Conservation (phyloP, 2,888 invertebrate genomes). For the Caenorhabditis parvicauda region DNA sequence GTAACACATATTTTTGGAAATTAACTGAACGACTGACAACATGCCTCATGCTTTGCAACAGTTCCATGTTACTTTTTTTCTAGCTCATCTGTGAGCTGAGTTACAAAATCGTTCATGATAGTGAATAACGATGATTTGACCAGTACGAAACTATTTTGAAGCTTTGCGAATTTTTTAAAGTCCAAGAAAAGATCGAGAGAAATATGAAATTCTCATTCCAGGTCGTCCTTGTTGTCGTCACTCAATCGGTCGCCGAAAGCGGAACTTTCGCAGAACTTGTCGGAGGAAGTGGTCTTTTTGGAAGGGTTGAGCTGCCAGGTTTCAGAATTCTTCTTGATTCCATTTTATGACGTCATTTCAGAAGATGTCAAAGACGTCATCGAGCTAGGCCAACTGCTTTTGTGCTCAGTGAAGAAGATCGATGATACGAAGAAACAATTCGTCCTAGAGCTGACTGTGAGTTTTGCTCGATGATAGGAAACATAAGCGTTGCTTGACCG, state of each 20-base stretch:
- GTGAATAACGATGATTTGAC: too few species aligned
- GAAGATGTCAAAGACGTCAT: conserved; percentile 6
- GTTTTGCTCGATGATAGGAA: too few species aligned
- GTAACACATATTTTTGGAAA: too few species aligned
- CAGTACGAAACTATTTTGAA: too few species aligned
- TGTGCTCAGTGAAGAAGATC: conserved; percentile 12
- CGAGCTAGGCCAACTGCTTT: conserved; percentile 18
- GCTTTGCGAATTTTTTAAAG: too few species aligned
- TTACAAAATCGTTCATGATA: too few species aligned
- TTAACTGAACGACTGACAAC: too few species aligned
- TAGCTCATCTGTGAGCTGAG: too few species aligned
- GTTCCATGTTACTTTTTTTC: neutral
- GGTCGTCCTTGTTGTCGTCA: conserved; percentile 34
- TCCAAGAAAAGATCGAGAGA: too few species aligned
- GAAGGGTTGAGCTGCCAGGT: conserved; percentile 7
- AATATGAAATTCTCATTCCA: too few species aligned
- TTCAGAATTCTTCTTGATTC: neutral
- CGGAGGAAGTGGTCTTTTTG: conserved; percentile 36
- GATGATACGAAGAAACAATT: conserved; percentile 12
- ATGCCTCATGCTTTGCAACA: too few species aligned
- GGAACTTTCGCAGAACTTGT: conserved; percentile 33
- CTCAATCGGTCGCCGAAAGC: conserved; percentile 18
- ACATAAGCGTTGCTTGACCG: too few species aligned
- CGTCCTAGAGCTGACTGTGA: conserved; percentile 13
- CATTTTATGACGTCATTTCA: neutral